Evolutionary conservation across 2,113 vertebrate genomes (phyloP).

Genomic region (Meriones unguiculatus): DNA sequence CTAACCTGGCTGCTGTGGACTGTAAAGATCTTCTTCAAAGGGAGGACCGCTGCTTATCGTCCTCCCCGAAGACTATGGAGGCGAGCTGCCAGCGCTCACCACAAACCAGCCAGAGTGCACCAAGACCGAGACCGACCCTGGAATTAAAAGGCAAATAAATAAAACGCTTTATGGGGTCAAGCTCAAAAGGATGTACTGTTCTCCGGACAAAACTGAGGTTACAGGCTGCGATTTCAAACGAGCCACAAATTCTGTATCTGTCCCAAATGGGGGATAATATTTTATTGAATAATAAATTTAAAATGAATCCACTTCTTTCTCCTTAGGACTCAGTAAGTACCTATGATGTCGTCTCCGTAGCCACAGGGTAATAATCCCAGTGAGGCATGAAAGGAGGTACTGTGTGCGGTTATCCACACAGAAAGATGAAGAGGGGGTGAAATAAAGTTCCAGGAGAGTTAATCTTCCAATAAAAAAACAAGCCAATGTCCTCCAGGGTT

Average conservation of each 20-base stretch:
- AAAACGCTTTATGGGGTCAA: slow-evolving; percentile 67
- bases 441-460: slow-evolving; percentile 53
- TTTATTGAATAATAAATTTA: slow-evolving; percentile 81
- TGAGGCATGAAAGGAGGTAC: slow-evolving; percentile 46
- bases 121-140: slow-evolving; percentile 69
- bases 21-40: slow-evolving; percentile 45
- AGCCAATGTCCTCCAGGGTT: slow-evolving; percentile 15
- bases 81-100: slow-evolving; percentile 63
- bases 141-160: slow-evolving; percentile 80
- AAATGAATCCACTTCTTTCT: slow-evolving; percentile 79
- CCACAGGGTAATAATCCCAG: slow-evolving; percentile 52
- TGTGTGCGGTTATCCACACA: slow-evolving; percentile 44
- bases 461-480: slow-evolving; percentile 74
- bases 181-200: slow-evolving; percentile 75
- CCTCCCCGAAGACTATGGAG: slow-evolving; percentile 70
- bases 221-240: slow-evolving; percentile 70
- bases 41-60: not conserved
- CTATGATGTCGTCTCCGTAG: slow-evolving; percentile 55
- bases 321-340: slow-evolving; percentile 71
- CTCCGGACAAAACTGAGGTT: slow-evolving; percentile 67
- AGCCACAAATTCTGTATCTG: slow-evolving; percentile 74
- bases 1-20: not conserved
- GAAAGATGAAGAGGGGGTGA: slow-evolving; percentile 43
- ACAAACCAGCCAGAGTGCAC: slow-evolving; percentile 43
- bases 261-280: slow-evolving; percentile 79